Base-by-base conservation (phyloP, 2,113 vertebrate genomes). In the Takifugu flavidus region DNA sequence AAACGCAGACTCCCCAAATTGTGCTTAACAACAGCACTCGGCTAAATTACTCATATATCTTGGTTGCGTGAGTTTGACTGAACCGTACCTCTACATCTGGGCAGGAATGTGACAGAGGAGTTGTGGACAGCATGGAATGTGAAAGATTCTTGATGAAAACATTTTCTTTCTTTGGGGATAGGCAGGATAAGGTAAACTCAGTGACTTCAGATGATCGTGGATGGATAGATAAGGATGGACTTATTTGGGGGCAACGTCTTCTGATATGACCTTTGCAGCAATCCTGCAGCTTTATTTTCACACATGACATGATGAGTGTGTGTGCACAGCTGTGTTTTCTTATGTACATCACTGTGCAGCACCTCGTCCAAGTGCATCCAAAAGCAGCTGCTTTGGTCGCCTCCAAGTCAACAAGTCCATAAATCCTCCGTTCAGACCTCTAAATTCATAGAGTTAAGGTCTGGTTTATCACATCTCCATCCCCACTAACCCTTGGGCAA, bases 321-420 rank as follows among this genome's bases (percentile, higher is more conserved):
- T 52, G 31, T 46, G 66, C 57, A 34, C 13, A n/a, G 3, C 49
- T 60, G 59, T 60, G 59, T 59, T 54, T 49, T 49, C 49, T 28
- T 52, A 25, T 43, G 63, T 57, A 34, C 12, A 14, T 6, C 50
- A 59, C 55, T 53, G 47, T 65, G 3, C 58, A 45, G 6, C 77
- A 67, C 77, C 67, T 79, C 77, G 66, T 42, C 57, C 12, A 57
- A n/a, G n/a, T 63, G 65, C 56, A 62, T 78, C 63, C 67, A 65
- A 62, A 43, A 74, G 61, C 70, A 72, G 73, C 82, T 81, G 67
- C 78, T 82, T 82, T 52, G 86, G 82, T 74, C 2, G 50, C 73
- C 65, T 75, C 59, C 78, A 72, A 39, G 72, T 71, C 86, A 89
- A 88, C 86, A 88, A 82, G 60, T 56, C 75, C 45, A 78, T 88